Evolutionary conservation across 2,888 invertebrate genomes (phyloP).

Genomic region (Drosophila lutescens): DNA sequence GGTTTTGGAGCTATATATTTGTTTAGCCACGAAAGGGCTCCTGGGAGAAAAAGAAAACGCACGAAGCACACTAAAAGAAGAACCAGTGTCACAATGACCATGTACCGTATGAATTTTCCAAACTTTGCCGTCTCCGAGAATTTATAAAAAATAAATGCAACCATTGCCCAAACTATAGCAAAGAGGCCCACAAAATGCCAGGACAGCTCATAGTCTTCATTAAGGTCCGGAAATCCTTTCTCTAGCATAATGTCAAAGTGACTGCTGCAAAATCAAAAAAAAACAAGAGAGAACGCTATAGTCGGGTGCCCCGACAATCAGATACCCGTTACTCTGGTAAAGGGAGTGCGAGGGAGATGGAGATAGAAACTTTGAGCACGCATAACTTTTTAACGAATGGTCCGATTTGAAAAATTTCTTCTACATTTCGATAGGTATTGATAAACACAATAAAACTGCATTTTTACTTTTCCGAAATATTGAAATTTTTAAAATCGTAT

Average conservation of each 20-base stretch:
- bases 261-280: neutral
- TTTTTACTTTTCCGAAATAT: too few species aligned
- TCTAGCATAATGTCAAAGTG: conserved; percentile 8
- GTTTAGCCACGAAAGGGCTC: conserved; percentile 52
- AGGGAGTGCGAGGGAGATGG: too few species aligned
- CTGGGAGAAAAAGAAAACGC: conserved; percentile 74
- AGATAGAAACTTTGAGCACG: too few species aligned
- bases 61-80: conserved; percentile 63
- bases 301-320: too few species aligned
- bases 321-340: too few species aligned
- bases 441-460: too few species aligned
- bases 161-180: conserved; percentile 63
- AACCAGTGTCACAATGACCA: conserved; percentile 54
- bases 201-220: conserved; percentile 50
- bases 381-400: too few species aligned
- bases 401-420: too few species aligned
- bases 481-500: too few species aligned
- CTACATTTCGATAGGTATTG: too few species aligned
- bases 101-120: conserved; percentile 69
- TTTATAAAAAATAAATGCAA: conserved; percentile 65
- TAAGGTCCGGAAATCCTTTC: fast-evolving
- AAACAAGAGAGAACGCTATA: too few species aligned
- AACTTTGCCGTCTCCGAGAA: conserved; percentile 74
- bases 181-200: conserved; percentile 71
- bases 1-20: conserved; percentile 41